phyloP scores from a whole-genome alignment of 2,888 invertebrate species.

The Dryomyza anilis region DNA sequence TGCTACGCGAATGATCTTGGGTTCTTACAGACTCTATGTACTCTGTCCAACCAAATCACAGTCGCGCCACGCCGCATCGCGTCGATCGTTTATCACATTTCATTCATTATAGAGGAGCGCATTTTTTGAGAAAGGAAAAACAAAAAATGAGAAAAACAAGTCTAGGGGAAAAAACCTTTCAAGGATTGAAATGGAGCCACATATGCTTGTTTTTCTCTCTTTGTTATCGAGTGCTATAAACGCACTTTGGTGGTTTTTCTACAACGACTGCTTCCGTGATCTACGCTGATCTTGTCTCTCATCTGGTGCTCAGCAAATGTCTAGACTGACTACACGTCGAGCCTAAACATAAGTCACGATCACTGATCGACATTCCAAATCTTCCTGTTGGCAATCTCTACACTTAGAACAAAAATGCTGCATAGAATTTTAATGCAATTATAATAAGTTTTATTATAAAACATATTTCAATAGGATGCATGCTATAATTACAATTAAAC shows the following conservation, averaged over 20 bases:
- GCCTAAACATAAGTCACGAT: slow-evolving; percentile 17
- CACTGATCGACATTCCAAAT: slow-evolving; percentile 18
- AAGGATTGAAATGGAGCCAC: slow-evolving; percentile 6
- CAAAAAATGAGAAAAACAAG: slow-evolving; percentile 5
- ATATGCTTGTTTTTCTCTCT: slow-evolving; percentile 13
- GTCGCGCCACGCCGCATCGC: background rate
- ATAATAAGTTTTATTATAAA: too few species aligned
- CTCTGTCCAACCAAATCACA: slow-evolving; percentile 16
- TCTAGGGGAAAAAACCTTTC: too few species aligned
- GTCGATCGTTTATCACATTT: slow-evolving; percentile 30
- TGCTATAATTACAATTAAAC: too few species aligned
- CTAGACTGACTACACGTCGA: background rate
- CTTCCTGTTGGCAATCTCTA: background rate
- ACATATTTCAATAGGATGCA: too few species aligned
- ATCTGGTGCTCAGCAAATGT: background rate
- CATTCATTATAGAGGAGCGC: slow-evolving; percentile 53
- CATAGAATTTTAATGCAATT: too few species aligned
- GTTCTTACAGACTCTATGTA: too few species aligned
- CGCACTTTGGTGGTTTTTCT: background rate
- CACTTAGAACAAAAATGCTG: background rate
- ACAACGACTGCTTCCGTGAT: background rate
- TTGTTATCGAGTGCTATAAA: slow-evolving; percentile 9
- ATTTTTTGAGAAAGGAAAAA: slow-evolving; percentile 45
- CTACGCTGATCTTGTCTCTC: background rate
- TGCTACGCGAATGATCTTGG: slow-evolving; percentile 40